Evolutionary conservation across 2,113 vertebrate species (phyloP).

Genomic region (Platichthys flesus): DNA sequence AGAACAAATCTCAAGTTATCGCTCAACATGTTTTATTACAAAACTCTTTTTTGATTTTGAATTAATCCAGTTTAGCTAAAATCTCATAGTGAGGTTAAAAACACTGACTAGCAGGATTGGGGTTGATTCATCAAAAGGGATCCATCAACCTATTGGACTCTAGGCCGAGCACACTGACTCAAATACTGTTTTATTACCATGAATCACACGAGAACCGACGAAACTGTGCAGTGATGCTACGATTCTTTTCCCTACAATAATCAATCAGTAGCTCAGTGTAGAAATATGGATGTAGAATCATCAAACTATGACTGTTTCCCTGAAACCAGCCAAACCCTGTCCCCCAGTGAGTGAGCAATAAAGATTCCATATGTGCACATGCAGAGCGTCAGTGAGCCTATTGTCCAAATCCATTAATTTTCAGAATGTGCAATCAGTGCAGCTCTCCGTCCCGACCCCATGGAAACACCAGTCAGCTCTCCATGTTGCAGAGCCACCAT

Average conservation of each 20-base stretch:
- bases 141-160: no score
- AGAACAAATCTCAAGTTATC: no score
- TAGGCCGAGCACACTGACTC: no score
- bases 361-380: conserved; percentile 7
- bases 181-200: no score
- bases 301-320: background rate
- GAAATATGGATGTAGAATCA: conserved; percentile 15
- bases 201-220: background rate
- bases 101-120: no score
- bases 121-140: no score
- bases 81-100: no score
- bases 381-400: conserved; percentile 11
- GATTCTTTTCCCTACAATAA: background rate
- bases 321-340: no score
- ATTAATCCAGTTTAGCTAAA: no score
- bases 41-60: no score
- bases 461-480: conserved; percentile 27
- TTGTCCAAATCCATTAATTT: conserved; percentile 49
- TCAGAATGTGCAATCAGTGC: conserved; percentile 47
- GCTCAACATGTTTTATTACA: no score
- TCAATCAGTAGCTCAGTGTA: background rate
- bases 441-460: conserved; percentile 33
- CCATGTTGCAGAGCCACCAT: conserved; percentile 57
- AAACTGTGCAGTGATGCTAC: background rate
- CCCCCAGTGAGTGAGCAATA: background rate